Base-by-base conservation (phyloP, 2,888 invertebrate genomes). In the Netelia melanura region DNA sequence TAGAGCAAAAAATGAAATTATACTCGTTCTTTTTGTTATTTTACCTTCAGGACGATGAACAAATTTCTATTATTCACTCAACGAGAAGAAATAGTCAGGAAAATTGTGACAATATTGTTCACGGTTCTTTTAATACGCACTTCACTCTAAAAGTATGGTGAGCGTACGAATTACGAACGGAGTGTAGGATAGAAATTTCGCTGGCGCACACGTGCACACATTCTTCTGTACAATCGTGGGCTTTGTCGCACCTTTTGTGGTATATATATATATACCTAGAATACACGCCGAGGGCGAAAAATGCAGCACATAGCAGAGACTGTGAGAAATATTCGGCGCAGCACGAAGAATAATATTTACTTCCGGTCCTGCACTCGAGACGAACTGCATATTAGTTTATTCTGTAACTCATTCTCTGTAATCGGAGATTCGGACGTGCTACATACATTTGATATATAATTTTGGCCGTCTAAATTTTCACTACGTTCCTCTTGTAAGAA, bases 281-380 rank as follows among this genome's bases (percentile, higher is more conserved):
- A 65, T 75, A 65, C 43, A 74, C 68, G 68, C 64, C 64, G 79
- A 76, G 74, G 85, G 79, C 80, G 58, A 76, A 77, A 58, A 67
- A 68, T 48, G 23, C 68, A 56, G 44, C 78, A 52, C 21, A 74
- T 70, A 80, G 17, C 61, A 67, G 79, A 64, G 83, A 83, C 83
- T 80, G 85, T 85, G 85, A 83, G 84, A 79, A 84, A 84, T 71
- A 44, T 85, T 58, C 58, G 67, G 78, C 75, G 68, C 76, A 58
- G 62, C 84, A 77, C 52, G 75, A 86, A 86, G 89, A 92, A 92
- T 91, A 92, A 92, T 91, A 90, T 91, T 92, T 90, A 90, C 92
- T 90, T 92, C 91, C 91, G 90, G 91, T 83, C 68, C 74, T 75
- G 17, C 11, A 10, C 56, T 72, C 62, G 48, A 68, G 72, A 82